A percentile compares a stretch with the other conserved stretches of the same genome.
phyloP scores from a whole-genome alignment of 2,113 vertebrate genomes.

The Otis tarda region DNA sequence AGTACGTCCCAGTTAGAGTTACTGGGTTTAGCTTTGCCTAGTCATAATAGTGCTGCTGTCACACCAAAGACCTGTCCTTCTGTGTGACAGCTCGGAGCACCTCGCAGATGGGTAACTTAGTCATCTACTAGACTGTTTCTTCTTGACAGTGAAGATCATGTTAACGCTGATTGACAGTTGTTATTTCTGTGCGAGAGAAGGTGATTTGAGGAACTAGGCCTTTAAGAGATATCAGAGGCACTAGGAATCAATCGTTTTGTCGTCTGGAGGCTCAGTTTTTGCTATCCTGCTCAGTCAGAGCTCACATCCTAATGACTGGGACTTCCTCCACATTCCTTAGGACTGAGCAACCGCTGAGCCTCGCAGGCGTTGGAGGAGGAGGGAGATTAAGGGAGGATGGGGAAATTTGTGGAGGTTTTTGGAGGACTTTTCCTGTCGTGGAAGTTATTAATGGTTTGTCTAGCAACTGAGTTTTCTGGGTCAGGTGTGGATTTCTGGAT shows the following conservation, averaged over 20 bases:
- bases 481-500: background rate
- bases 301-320: background rate
- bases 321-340: background rate
- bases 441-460: background rate
- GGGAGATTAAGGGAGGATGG: background rate
- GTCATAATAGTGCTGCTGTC: background rate
- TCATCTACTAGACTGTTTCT: background rate
- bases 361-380: accelerated
- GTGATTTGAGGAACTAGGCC: background rate
- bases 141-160: background rate
- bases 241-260: background rate
- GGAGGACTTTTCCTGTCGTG: background rate
- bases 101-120: background rate
- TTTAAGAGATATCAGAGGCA: background rate
- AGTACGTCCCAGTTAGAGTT: background rate
- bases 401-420: background rate
- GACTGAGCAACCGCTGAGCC: background rate
- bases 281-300: background rate
- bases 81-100: background rate
- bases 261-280: background rate
- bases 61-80: background rate
- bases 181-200: background rate
- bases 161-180: background rate
- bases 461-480: background rate
- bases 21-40: background rate